Base-by-base conservation (phyloP, 2,797 vertebrate genomes). In the Dermochelys coriacea region DNA sequence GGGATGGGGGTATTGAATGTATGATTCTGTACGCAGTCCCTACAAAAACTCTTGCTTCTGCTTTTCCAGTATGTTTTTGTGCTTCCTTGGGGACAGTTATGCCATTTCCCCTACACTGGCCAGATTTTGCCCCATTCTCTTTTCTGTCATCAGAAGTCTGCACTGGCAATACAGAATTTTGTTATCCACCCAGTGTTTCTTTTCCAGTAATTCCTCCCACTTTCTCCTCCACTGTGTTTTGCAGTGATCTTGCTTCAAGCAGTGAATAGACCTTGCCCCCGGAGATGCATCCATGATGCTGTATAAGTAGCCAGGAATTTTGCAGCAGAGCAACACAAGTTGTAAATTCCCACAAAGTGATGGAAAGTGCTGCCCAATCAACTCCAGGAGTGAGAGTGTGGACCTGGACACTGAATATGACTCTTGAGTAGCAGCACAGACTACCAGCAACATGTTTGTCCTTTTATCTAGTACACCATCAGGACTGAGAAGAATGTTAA, bases 401-500 rank as follows among this genome's bases (percentile, higher is more conserved):
- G 10, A 34, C 49, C 12, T 59, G 15, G 57, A 75, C 85, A 54
- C 10, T 37, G 19, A 87, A 41, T 15, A 51, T 0, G 7, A 50
- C 1, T 1, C 64, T 18, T 2, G 12, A 54, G 14, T 54, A 83
- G 84, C 25, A 5, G 31, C 45, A 25, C 5, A 0, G 6, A 25
- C 5, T n/a, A 68, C 3, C 84, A 59, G n/a, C 64, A 86, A 37
- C 78, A 1, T 16, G 7, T 41, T 91, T 61, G 29, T 61, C 59
- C 31, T 61, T 8, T 68, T n/a, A 79, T 79, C 79, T 31, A 85
- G 47, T n/a, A 25, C 59, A 61, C 4, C 27, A 71, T 11, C 6
- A 0, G 0, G 1, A 80, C 0, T 2, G 15, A 75, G 54, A 2
- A 5, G 1, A 12, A 7, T 37, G 47, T 47, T 71, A 31, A 54